phyloP scores from a whole-genome alignment of 2,888 invertebrate genomes.

The Tyria jacobaeae region DNA sequence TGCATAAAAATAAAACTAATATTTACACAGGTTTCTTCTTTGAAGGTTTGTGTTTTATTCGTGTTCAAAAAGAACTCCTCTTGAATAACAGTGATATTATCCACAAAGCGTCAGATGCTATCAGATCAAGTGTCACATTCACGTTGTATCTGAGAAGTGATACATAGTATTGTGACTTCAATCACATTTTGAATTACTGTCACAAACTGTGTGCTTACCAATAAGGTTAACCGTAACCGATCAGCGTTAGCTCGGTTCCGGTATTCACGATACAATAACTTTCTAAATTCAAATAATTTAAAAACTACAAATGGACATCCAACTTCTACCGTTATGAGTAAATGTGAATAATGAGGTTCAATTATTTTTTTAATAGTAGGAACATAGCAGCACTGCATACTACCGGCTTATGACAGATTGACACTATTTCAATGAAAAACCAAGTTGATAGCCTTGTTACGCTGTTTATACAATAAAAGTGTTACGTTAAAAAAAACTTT shows the following conservation, averaged over 20 bases:
- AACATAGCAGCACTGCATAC: conserved; percentile 14
- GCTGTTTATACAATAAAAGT: conserved; percentile 56
- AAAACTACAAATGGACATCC: background rate
- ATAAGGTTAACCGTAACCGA: background rate
- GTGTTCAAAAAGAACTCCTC: too few species aligned
- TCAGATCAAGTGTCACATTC: too few species aligned
- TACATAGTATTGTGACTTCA: too few species aligned
- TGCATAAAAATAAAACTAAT: too few species aligned
- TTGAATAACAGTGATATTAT: too few species aligned
- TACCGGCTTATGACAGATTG: conserved; percentile 35
- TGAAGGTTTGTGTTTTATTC: background rate
- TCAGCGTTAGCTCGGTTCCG: conserved; percentile 1
- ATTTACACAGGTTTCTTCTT: background rate
- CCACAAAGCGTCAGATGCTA: too few species aligned
- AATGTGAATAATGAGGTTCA: conserved; percentile 5
- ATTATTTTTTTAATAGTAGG: conserved; percentile 16
- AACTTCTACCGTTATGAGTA: conserved; percentile 1
- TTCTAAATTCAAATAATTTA: conserved; percentile 1
- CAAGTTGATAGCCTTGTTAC: conserved; percentile 57
- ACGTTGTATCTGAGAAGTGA: too few species aligned
- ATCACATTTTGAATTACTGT: background rate
- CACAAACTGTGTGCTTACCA: background rate
- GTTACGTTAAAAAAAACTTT: conserved; percentile 48
- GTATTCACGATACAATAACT: conserved; percentile 1
- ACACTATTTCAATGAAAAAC: conserved; percentile 45